Base-by-base conservation (phyloP, 1,140 invertebrate species). In the Heliconius himera region DNA sequence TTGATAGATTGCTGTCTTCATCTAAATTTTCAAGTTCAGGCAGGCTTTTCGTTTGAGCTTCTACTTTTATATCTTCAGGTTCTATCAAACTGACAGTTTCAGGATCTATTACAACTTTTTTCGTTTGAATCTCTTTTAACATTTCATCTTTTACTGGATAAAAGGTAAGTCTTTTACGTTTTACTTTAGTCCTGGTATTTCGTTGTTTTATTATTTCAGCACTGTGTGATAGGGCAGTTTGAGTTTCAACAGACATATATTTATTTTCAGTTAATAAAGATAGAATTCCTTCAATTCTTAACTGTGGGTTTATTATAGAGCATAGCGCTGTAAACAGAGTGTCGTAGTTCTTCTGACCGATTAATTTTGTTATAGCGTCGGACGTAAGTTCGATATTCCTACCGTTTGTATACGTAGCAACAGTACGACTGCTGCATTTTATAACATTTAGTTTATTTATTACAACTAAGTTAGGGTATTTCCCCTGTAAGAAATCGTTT, bases 261-360 rank as follows among this genome's bases (percentile, higher is more conserved):
- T 66, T 56, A 56, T 56, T 26, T 66, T 66, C 60, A 70, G 38
- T 88, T n/a, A 93, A 56, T 20, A 93, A 72, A 0, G 90, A 81
- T 41, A 91, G 51, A 36, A 93, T 90, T 0, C 84, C 89, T n/a
- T 87, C 78, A 5, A 93, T 77, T 80, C 87, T 89, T 29, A 88
- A 74, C 41, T 92, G 88, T n/a, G 87, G 83, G 73, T 78, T 90
- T 20, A 89, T 87, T 3, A 93, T 80, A 0, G 88, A 90, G 70
- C 88, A 88, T 18, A 94, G 46, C 1, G 88, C 84, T 33, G 84
- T 78, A 4, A 92, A 85, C 0, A 94, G 77, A 8, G 75, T 82
- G 33, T 94, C 89, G 72, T 92, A 94, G 75, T 89, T 90, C 8
- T 84, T 80, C 76, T 92, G 90, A 3, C 92, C 92, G 5, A 94